Conservation (phyloP, 2,797 vertebrate genomes). For the Catostomus latipinnis region DNA sequence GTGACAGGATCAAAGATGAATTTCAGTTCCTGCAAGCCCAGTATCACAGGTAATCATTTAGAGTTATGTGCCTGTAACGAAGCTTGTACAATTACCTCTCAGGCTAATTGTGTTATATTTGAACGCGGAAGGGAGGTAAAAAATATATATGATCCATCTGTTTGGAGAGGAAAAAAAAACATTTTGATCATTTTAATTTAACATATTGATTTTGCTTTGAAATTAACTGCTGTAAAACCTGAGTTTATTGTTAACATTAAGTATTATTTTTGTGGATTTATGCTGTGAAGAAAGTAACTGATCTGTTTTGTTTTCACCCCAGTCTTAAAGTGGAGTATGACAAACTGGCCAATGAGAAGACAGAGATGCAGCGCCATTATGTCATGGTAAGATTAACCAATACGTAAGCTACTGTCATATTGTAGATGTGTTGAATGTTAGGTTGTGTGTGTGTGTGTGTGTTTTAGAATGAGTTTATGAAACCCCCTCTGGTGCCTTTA, state of each 20-base stretch:
- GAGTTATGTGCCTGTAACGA: slow-evolving; percentile 31
- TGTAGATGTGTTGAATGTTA: slow-evolving; percentile 63
- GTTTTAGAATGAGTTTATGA: slow-evolving; percentile 69
- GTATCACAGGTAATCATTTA: slow-evolving; percentile 90
- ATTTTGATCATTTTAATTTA: not conserved
- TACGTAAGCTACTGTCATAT: slow-evolving; percentile 67
- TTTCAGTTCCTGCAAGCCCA: slow-evolving; percentile 96
- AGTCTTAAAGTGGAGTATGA: slow-evolving; percentile 98
- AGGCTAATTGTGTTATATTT: slow-evolving; percentile 29
- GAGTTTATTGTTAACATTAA: slow-evolving; percentile 7
- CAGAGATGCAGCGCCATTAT: slow-evolving; percentile 97
- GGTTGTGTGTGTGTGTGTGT: slow-evolving; percentile 72
- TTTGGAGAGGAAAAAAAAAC: not conserved
- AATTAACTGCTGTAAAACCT: slow-evolving; percentile 2
- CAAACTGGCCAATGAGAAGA: slow-evolving; percentile 97
- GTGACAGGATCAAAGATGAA: slow-evolving; percentile 95
- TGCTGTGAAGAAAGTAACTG: slow-evolving; percentile 52
- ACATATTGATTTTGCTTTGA: not conserved
- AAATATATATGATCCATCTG: not conserved
- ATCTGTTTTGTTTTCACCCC: slow-evolving; percentile 72
- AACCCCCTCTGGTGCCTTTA: slow-evolving; percentile 51
- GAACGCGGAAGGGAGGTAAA: not conserved
- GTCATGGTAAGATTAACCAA: slow-evolving; percentile 90
- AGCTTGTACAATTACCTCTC: slow-evolving; percentile 34
- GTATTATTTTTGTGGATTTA: slow-evolving; percentile 9